Base-by-base conservation (phyloP, 2,888 invertebrate species). In the Girardia tigrina region DNA sequence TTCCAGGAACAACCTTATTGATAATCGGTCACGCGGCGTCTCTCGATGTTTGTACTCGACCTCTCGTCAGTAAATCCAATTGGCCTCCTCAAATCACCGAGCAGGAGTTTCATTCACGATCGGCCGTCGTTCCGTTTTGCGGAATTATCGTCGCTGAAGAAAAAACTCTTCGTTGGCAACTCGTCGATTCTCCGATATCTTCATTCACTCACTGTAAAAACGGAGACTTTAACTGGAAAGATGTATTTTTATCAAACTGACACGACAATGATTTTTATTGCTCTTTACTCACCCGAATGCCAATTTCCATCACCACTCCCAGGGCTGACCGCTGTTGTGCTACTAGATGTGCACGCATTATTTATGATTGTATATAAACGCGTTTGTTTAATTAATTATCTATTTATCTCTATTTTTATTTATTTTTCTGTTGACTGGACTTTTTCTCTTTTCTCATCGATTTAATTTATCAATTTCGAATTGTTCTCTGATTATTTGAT, bases 21-120 rank as follows among this genome's bases (percentile, higher is more conserved):
- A 74, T 74, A 6, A 42, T 74, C 20, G 74, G 42, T 4, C 74
- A 74, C 42, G 74, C 74, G 4, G 74, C 42, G n/a, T 74, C 74
- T 6, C 69, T 74, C 2, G 74, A 74, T 42, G 42, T 56, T 12
- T 74, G 74, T 69, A 42, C 74, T 2, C 74, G 74, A 2, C 74
- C 42, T 4, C 20, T 74, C 4, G 27, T 69, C n/a, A 42, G 28
- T 12, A 42, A 69, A 69, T 42, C 74, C 14, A 56, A 16, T 16
- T 56, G 56, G 56, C 36, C 73, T 26, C 42, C 74, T 16, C 73
- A 36, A 12, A 28, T 26, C n/a, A 42, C 42, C 4, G 42, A 36
- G n/a, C 29, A 73, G 23, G 74, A 74, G n/a, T 69, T 74, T n/a
- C 6, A 26, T 14, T 20, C 6, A 23, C 56, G 56, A n/a, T 16